Percentiles rank a stretch among this genome's conserved stretches.
These are phyloP conservation scores for Oscheius sp. DNA, from an alignment of 2,888 invertebrate genomes.

Conservation along the genomic window DNA sequence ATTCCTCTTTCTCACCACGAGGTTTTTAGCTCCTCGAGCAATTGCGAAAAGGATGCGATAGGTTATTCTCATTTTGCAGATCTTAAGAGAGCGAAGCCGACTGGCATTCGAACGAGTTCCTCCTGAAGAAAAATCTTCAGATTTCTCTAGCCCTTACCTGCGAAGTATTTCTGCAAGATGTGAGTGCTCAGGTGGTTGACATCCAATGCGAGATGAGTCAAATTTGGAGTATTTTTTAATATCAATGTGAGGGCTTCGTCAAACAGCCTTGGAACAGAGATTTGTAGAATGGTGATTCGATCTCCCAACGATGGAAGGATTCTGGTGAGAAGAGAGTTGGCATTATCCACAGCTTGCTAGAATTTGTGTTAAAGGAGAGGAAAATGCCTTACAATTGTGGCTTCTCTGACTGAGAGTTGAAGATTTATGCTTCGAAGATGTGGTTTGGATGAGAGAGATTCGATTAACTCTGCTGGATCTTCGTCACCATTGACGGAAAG, in stretches of 20 bases:
- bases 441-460: constrained; percentile 27
- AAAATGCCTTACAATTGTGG: constrained; percentile 53
- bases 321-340: constrained; percentile 57
- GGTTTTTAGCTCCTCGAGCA: constrained; percentile 60
- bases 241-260: constrained; percentile 59
- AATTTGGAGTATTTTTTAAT: constrained; percentile 55
- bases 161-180: constrained; percentile 59
- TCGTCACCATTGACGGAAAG: constrained; percentile 67
- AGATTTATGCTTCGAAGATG: constrained; percentile 55
- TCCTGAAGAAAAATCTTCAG: constrained; percentile 25
- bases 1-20: constrained; percentile 24
- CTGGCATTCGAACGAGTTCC: constrained; percentile 47
- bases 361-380: not conserved
- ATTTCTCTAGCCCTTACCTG: constrained; percentile 30
- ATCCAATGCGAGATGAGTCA: constrained; percentile 61
- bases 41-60: constrained; percentile 67
- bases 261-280: constrained; percentile 57
- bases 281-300: constrained; percentile 62
- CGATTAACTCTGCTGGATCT: constrained; percentile 39
- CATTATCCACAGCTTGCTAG: constrained; percentile 63
- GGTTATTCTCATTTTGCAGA: constrained; percentile 62
- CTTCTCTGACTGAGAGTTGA: constrained; percentile 59
- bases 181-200: constrained; percentile 59
- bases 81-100: constrained; percentile 56
- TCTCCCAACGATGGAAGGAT: constrained; percentile 58